Evolutionary conservation across 2,888 invertebrate genomes (phyloP), one percentile per base, ranked within the genome.

Genomic region (Polydrusus tereticollis): DNA sequence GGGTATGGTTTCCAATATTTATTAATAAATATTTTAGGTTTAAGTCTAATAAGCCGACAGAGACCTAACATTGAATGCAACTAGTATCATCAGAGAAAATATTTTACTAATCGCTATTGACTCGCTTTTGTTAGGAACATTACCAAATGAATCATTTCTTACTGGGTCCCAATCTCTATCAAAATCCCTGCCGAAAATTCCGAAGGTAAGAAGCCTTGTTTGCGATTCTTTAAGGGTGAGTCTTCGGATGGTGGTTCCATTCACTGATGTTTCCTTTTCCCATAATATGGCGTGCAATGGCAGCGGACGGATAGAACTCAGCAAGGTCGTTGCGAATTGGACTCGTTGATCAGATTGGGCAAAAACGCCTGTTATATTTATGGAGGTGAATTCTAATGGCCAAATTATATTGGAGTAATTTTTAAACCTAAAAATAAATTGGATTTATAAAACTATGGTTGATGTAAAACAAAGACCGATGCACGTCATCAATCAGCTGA

Each of bases 141-240:
- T 58, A 2, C 21, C n/a, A 21, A 5, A 12, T 36, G 45, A 14
- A 12, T 55, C 12, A 21, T 36, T 26, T 10, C 50, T 68, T 3
- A 72, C 29, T 10, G 75, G 73, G 45, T 64, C 73, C 68, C 71
- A 66, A 77, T 89, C 89, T 41, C 84, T 84, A 0, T 79, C 83
- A 75, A 86, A 89, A 57, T 87, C 84, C 73, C 89, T 84, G 0
- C 89, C 89, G 85, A 87, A 89, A 6, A 90, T 82, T 0, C 86
- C 87, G 69, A 89, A 89, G 3, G 85, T 82, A 45, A 89, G 85
- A 52, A 90, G 76, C 45, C 88, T 38, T 1, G 79, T 83, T 77
- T 88, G 87, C 0, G 87, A 84, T 14, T 75, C 65, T 38, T 81
- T 84, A 7, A 88, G 78, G 75, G 82, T 84, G 16, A 80, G 76